Conservation (phyloP, 2,888 invertebrate genomes). For the Coremacera marginata region DNA sequence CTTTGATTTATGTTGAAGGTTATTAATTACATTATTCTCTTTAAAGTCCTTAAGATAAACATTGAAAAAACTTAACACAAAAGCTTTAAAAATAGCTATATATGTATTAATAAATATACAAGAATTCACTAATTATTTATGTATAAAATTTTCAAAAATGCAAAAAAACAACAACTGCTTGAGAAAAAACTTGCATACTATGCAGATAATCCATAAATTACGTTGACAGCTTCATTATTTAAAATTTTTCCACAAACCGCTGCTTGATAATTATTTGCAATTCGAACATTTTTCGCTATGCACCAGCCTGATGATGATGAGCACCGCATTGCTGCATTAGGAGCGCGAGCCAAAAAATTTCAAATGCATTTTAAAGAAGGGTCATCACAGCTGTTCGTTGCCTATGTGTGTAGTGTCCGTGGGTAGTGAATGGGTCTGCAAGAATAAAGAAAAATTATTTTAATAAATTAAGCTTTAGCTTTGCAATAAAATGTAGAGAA, state of each 20-base stretch:
- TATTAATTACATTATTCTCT: too few relatives aligned
- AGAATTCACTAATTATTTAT: too few relatives aligned
- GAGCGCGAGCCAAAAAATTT: slow-evolving; percentile 57
- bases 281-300: not conserved
- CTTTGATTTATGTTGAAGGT: too few relatives aligned
- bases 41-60: too few relatives aligned
- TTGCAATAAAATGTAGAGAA: not conserved
- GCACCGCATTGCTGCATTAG: slow-evolving; percentile 47
- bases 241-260: not conserved
- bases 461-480: not conserved
- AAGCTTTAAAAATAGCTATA: too few relatives aligned
- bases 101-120: too few relatives aligned
- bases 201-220: too few relatives aligned
- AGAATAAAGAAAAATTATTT: not conserved
- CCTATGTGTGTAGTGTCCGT: slow-evolving; percentile 69
- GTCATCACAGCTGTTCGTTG: slow-evolving; percentile 69
- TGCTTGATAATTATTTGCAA: not conserved
- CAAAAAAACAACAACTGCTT: too few relatives aligned
- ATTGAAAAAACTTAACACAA: too few relatives aligned
- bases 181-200: too few relatives aligned
- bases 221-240: not conserved
- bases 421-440: slow-evolving; percentile 68
- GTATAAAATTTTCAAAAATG: too few relatives aligned
- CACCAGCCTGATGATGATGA: not conserved
- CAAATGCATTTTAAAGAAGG: slow-evolving; percentile 51